Evolutionary conservation across 2,888 invertebrate species (phyloP), one percentile per base, ranked within the genome.

Genomic region (Camponotus fellah): DNA sequence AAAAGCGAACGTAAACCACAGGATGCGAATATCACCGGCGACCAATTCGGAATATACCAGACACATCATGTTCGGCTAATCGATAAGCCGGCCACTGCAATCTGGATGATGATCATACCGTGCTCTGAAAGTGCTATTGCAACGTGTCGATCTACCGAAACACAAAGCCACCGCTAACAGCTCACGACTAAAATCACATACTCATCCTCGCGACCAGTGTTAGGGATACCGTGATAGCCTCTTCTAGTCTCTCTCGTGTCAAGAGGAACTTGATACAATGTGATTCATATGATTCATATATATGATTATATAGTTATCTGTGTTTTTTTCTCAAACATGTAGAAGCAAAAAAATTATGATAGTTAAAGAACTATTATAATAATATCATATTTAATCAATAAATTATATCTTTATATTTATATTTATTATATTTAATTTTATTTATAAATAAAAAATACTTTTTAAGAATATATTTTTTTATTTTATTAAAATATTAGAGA

Each of bases 1-100:
- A 79, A 79, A 79, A 79, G 69, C 69, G 79, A 79, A 58, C 4
- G 69, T 69, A 79, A 80, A 80, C 71, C 79, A 21, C 71, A 80
- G 79, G 71, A 60, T 62, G 71, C 60, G 60, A 60, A 14, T 37
- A 68, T 68, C n/a, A n/a, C 34, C 58, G 34, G n/a, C 65, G 53
- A 58, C 56, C 58, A 49, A 17, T 71, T 26, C 69, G 53, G 37
- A 66, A 56, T 58, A 71, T 60, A 79, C 32, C 46, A 60, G 58
- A 68, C 68, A 34, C 58, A 60, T 37, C 21, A 34, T n/a, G 60
- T 43, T 40, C 37, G 49, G 17, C 60, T 37, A 71, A 46, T 80
- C 79, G 79, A 80, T 80, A 80, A 80, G 71, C 60, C 69, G 79
- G 17, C 69, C 69, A 58, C 77, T 46, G 79, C 79, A 80, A 80